Conservation (phyloP, 2,113 vertebrate genomes). For the Nothoprocta perdicaria region DNA sequence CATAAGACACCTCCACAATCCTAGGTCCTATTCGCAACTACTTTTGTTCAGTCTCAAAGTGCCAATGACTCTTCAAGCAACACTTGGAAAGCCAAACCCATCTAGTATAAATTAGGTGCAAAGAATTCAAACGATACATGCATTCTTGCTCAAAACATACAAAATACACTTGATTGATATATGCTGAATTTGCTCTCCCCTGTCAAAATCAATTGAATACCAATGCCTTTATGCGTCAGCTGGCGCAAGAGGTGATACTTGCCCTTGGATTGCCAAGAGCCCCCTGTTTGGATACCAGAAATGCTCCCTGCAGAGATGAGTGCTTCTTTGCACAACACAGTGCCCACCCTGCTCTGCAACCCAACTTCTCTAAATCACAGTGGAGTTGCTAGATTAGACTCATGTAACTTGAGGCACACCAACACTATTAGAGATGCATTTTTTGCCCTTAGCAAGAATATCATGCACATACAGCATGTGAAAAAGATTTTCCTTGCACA, state of each 20-base stretch:
- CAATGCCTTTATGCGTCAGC: neutral
- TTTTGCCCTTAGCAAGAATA: neutral
- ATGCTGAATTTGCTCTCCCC: neutral
- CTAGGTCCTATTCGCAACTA: neutral
- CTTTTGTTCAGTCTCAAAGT: neutral
- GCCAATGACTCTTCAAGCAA: neutral
- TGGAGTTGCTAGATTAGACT: neutral
- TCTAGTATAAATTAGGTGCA: neutral
- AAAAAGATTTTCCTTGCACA: neutral
- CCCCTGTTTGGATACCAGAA: neutral
- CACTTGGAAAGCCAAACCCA: fast-evolving
- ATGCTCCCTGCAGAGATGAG: neutral
- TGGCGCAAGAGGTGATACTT: neutral
- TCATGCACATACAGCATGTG: fast-evolving
- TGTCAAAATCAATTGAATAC: neutral
- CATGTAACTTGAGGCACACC: fast-evolving
- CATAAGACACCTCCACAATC: neutral
- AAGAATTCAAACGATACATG: neutral
- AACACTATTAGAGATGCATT: neutral
- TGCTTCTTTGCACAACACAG: neutral
- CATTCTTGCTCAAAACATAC: no score
- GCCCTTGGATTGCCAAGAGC: neutral
- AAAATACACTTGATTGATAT: neutral
- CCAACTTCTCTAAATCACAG: neutral
- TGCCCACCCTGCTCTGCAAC: neutral